Evolutionary conservation across 2,113 vertebrate genomes (phyloP), one percentile per base, ranked within the genome.

Genomic region (Epinephelus lanceolatus): DNA sequence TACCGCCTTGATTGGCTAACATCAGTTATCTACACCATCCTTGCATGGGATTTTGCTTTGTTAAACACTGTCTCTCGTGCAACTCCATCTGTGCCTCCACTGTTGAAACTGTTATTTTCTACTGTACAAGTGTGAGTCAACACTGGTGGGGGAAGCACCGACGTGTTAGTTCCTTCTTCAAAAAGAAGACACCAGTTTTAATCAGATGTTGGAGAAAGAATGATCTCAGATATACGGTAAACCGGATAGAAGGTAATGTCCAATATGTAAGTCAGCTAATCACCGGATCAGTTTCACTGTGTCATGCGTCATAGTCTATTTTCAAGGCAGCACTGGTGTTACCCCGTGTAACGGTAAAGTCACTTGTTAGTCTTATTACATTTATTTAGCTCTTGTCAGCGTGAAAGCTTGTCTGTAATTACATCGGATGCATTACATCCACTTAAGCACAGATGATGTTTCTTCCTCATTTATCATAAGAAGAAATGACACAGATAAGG

Each of bases 341-440:
- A 80, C 51, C 18, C 65, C 71, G 18, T 78, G 25, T 51, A 40
- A 88, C 57, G 9, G 60, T 68, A 55, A 68, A 70, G 69, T 69
- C 79, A 42, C 55, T 81, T 65, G 71, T 86, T 69, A 61, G 69
- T 84, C 81, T 92, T 83, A 93, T 91, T 87, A 76, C 86, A 92
- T 91, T 78, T 85, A 55, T 74, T 77, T 30, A 84, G 72, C 75
- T 88, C 88, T 90, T 88, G 71, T 83, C 82, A 27, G 40, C 78
- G 59, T 86, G 76, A 93, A 91, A 82, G 88, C 84, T 60, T 37
- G 76, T 84, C 40, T 91, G 84, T 88, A 92, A 94, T 95, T 93
- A 89, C 91, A 92, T 88, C 73, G 30, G 66, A 87, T 71, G 65
- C 81, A 86, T 89, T 92, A 91, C 65, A 87, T 73, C 71, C 77